Evolutionary conservation across 2,113 vertebrate genomes (phyloP).

Genomic region (Bufo bufo): DNA sequence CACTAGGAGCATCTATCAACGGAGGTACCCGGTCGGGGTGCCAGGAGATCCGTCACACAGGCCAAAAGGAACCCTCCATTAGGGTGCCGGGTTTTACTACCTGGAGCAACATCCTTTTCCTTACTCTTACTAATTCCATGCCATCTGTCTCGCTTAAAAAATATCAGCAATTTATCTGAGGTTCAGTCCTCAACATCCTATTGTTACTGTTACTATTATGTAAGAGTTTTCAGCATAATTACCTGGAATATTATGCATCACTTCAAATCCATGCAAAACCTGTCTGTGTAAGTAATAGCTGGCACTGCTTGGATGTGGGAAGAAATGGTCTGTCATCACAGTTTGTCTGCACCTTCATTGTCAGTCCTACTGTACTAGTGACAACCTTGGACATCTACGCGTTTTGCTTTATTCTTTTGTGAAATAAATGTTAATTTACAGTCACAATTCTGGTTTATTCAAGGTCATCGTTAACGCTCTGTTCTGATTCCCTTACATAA

Average conservation of each 20-base stretch:
- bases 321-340: background rate
- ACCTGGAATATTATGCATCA: background rate
- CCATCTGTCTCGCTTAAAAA: background rate
- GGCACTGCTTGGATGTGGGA: background rate
- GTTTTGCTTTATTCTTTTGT: background rate
- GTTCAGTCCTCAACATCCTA: background rate
- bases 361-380: background rate
- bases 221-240: too few relatives aligned
- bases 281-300: background rate
- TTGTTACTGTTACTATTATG: too few relatives aligned
- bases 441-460: background rate
- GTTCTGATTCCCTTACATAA: slow-evolving; percentile 8
- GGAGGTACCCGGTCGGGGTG: too few relatives aligned
- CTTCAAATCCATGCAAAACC: background rate
- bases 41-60: too few relatives aligned
- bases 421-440: background rate
- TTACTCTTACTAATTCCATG: background rate
- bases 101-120: background rate
- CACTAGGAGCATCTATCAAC: too few relatives aligned
- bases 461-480: background rate
- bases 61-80: too few relatives aligned
- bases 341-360: background rate
- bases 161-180: background rate
- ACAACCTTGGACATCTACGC: background rate
- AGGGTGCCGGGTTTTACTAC: too few relatives aligned